These are phyloP conservation scores for Dryococelus australis DNA, from an alignment of 2,888 invertebrate species.

Conservation along the genomic window DNA sequence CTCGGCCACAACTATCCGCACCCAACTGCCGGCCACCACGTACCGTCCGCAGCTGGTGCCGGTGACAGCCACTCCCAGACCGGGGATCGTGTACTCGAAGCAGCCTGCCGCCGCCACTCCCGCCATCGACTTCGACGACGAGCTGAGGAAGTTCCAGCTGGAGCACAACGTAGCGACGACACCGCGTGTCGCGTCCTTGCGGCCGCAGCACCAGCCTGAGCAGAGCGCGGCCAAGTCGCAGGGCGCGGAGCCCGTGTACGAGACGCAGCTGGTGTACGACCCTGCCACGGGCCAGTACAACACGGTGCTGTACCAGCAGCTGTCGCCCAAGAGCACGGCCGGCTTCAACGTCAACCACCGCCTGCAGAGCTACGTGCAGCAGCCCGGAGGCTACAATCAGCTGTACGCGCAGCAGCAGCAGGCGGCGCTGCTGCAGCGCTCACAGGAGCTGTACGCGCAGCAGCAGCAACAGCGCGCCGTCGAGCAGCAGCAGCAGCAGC, in stretches of 20 bases:
- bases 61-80: slow-evolving; percentile 48
- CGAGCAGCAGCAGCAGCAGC: slow-evolving; percentile 70
- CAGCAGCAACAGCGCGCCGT: slow-evolving; percentile 74
- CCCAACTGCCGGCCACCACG: slow-evolving; percentile 69
- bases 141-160: slow-evolving; percentile 76
- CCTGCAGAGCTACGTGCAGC: slow-evolving; percentile 73
- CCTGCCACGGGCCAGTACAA: slow-evolving; percentile 80
- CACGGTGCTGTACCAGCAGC: slow-evolving; percentile 76
- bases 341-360: slow-evolving; percentile 76
- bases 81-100: slow-evolving; percentile 44
- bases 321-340: slow-evolving; percentile 71
- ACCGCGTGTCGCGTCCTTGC: slow-evolving; percentile 52
- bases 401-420: slow-evolving; percentile 67
- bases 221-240: slow-evolving; percentile 42
- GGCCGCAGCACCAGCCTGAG: slow-evolving; percentile 37
- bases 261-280: slow-evolving; percentile 79
- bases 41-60: slow-evolving; percentile 69
- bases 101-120: slow-evolving; percentile 52
- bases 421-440: slow-evolving; percentile 67
- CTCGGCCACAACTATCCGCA: slow-evolving; percentile 56
- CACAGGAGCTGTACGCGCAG: slow-evolving; percentile 70
- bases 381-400: slow-evolving; percentile 54
- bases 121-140: slow-evolving; percentile 71
- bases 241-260: slow-evolving; percentile 71
- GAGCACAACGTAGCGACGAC: slow-evolving; percentile 68